phyloP scores from a whole-genome alignment of 2,888 invertebrate genomes.

The Watsonalla binaria region DNA sequence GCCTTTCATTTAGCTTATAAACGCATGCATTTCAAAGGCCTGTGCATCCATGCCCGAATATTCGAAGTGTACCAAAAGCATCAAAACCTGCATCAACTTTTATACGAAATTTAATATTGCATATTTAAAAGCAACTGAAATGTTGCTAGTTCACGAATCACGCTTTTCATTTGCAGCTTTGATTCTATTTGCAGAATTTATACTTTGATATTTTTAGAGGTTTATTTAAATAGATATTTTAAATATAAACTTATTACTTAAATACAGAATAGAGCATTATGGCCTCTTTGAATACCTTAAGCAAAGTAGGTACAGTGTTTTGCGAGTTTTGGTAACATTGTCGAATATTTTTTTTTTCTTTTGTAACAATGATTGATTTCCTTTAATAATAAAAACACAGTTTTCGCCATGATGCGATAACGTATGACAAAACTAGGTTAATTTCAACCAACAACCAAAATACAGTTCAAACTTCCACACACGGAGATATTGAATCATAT shows the following conservation, averaged over 20 bases:
- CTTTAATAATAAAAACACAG: neutral
- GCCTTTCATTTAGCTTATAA: neutral
- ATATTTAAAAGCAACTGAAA: slow-evolving; percentile 40
- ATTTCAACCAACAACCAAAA: neutral
- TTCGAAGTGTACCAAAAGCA: slow-evolving; percentile 43
- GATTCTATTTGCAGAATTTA: neutral
- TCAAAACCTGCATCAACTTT: slow-evolving; percentile 42
- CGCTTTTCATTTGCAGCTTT: slow-evolving; percentile 2
- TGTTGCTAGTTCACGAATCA: slow-evolving; percentile 22
- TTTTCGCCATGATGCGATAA: neutral
- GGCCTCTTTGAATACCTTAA: too few relatives aligned
- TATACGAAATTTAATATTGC: slow-evolving; percentile 53
- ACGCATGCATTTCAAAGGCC: slow-evolving; percentile 34
- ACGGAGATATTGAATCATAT: too few relatives aligned
- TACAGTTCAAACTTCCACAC: too few relatives aligned
- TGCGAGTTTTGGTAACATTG: too few relatives aligned
- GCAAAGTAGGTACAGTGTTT: too few relatives aligned
- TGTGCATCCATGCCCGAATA: slow-evolving; percentile 46
- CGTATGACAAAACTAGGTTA: slow-evolving; percentile 3
- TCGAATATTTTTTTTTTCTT: too few relatives aligned
- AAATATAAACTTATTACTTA: too few relatives aligned
- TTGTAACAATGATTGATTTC: too few relatives aligned
- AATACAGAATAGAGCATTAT: too few relatives aligned
- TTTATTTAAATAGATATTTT: too few relatives aligned
- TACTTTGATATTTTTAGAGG: neutral